Evolutionary conservation across 2,113 vertebrate genomes (phyloP).

Genomic region (Psilopsiagon aurifrons): DNA sequence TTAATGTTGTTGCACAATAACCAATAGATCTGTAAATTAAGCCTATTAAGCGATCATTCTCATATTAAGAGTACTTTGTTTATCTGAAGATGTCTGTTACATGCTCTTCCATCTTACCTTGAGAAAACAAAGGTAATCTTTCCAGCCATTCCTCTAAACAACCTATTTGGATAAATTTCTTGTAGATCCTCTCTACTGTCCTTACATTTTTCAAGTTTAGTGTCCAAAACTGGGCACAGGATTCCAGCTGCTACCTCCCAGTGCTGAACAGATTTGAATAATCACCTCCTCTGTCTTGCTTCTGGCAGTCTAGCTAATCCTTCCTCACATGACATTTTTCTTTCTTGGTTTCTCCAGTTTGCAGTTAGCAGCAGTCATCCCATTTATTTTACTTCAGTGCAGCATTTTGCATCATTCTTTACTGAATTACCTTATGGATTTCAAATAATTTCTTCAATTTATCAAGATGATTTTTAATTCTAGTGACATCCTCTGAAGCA

Average conservation of each 20-base stretch:
- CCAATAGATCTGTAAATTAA: neutral
- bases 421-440: neutral
- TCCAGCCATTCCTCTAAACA: neutral
- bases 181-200: neutral
- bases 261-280: neutral
- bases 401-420: conserved; percentile 7
- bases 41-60: neutral
- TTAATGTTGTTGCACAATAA: neutral
- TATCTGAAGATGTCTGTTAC: neutral
- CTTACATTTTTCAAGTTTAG: neutral
- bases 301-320: neutral
- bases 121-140: neutral
- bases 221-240: neutral
- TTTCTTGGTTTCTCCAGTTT: neutral
- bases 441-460: neutral
- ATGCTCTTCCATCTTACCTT: neutral
- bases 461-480: neutral
- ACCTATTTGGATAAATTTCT: neutral
- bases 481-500: neutral
- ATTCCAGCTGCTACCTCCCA: neutral
- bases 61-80: neutral
- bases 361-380: neutral
- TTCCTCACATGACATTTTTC: conserved; percentile 18
- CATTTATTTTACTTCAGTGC: neutral
- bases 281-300: neutral